A percentile compares a stretch with the other conserved stretches of the same genome.
Conservation (phyloP, 2,888 invertebrate genomes). For the Gryllus longicercus region DNA sequence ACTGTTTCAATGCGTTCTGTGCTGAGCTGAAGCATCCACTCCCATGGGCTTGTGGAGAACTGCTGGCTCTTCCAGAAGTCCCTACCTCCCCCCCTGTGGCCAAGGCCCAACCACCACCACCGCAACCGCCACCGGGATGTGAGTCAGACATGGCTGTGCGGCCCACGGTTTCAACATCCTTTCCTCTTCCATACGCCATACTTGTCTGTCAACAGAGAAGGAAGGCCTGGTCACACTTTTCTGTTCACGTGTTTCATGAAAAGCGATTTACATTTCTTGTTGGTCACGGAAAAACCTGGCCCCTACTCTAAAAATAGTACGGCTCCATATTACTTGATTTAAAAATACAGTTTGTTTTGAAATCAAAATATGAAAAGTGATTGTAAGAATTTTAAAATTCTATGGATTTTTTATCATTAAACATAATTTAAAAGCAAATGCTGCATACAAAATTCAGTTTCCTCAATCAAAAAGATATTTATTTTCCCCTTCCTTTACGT, state of each 20-base stretch:
- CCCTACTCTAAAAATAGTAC: neutral
- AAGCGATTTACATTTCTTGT: neutral
- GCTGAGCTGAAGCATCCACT: conserved; percentile 22
- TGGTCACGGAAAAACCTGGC: conserved; percentile 6
- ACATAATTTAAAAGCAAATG: no score
- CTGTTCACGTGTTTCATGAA: neutral
- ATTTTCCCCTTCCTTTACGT: no score
- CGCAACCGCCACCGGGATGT: neutral
- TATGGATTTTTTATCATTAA: no score
- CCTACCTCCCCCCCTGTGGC: neutral
- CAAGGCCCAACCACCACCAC: neutral
- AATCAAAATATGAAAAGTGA: neutral
- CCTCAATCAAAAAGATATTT: no score
- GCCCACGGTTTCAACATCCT: conserved; percentile 47
- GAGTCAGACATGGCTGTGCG: conserved; percentile 32
- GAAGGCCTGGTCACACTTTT: conserved; percentile 51
- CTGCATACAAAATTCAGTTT: no score
- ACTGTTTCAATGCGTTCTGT: conserved; percentile 32
- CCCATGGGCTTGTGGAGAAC: neutral
- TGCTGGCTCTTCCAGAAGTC: neutral
- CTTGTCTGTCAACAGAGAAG: conserved; percentile 66
- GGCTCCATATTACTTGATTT: neutral
- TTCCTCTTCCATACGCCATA: conserved; percentile 53
- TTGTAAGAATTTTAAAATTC: neutral
- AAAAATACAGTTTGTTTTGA: neutral